Conservation (phyloP, 2,797 vertebrate species). For the Enteromius treurensis region DNA sequence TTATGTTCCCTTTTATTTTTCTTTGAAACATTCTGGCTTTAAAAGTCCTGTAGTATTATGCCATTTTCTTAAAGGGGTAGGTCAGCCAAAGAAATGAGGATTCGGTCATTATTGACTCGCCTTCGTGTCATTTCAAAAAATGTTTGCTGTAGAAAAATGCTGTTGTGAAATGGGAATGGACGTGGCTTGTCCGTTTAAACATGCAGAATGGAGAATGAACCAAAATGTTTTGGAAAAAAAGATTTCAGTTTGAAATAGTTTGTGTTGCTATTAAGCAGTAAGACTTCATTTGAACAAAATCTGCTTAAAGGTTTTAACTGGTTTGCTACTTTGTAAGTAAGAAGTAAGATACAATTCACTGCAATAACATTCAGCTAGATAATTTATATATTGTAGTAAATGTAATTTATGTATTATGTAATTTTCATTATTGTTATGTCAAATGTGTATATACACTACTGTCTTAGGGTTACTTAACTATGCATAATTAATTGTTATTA, state of each 20-base stretch:
- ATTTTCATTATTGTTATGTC: not conserved
- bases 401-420: not conserved
- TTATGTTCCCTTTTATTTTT: not conserved
- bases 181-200: not conserved
- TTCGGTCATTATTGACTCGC: not conserved
- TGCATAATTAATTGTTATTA: no score
- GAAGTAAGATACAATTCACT: not conserved
- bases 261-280: not conserved
- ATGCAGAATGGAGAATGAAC: not conserved
- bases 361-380: not conserved
- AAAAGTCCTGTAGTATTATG: not conserved
- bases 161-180: not conserved
- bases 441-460: not conserved
- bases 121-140: not conserved
- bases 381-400: not conserved
- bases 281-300: no score
- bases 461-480: no score
- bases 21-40: slow-evolving; percentile 41
- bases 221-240: no score
- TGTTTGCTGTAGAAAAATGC: not conserved
- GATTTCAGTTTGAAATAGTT: not conserved
- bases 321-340: not conserved
- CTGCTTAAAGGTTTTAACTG: not conserved
- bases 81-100: not conserved
- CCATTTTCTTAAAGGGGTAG: not conserved